Evolutionary conservation across 64 coral and sea anemone species (phyloP).

Genomic region (Acropora tenuis): DNA sequence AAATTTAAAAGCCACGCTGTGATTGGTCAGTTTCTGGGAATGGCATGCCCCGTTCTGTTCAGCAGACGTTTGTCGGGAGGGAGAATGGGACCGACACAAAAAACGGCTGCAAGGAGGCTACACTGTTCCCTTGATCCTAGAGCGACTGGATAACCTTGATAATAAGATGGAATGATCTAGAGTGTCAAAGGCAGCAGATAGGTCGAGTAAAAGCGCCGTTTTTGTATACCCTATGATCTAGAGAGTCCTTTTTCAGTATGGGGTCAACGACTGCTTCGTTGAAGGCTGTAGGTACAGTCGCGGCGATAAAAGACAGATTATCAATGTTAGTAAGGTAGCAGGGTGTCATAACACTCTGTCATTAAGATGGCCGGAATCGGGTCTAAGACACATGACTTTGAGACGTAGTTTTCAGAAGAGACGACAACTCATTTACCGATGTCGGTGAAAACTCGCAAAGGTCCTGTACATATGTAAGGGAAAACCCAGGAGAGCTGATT

Average conservation of each 20-base stretch:
- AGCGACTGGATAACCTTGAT: too few relatives aligned
- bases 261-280: slow-evolving; percentile 20
- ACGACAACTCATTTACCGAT: neutral
- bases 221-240: neutral
- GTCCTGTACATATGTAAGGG: neutral
- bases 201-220: neutral
- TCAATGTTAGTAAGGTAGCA: slow-evolving; percentile 21
- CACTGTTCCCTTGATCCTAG: too few relatives aligned
- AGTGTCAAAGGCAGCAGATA: too few relatives aligned
- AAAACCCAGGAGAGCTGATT: too few relatives aligned
- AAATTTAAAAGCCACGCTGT: too few relatives aligned
- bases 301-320: neutral
- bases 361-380: slow-evolving; percentile 13
- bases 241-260: neutral
- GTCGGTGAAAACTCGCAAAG: neutral
- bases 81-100: too few relatives aligned
- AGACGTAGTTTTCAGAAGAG: neutral
- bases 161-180: too few relatives aligned
- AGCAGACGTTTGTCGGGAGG: too few relatives aligned
- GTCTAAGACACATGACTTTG: slow-evolving; percentile 14
- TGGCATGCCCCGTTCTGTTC: too few relatives aligned
- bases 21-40: too few relatives aligned
- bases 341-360: neutral
- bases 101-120: too few relatives aligned
- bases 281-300: neutral